These are phyloP conservation scores for Pemphredon lugubris DNA, from an alignment of 2,888 invertebrate genomes.

Conservation along the genomic window DNA sequence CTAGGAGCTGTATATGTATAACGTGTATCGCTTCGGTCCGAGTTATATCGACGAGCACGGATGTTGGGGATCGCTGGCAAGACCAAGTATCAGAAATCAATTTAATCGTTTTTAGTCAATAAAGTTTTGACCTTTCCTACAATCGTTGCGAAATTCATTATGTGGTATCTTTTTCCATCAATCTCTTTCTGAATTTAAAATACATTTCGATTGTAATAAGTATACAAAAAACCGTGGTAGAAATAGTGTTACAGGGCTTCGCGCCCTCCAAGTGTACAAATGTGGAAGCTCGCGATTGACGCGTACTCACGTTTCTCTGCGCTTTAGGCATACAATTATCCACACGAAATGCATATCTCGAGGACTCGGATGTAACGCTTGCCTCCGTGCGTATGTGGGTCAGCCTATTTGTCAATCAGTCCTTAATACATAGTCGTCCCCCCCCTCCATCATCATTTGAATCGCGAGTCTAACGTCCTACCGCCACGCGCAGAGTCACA, in stretches of 20 bases:
- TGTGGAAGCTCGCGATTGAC: constrained; percentile 52
- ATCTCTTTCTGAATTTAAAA: too few species aligned
- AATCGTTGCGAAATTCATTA: too few species aligned
- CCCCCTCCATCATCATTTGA: constrained; percentile 28
- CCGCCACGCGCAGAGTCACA: constrained; percentile 22
- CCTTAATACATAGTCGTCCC: constrained; percentile 62
- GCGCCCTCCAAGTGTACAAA: constrained; percentile 33
- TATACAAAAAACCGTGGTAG: constrained; percentile 1
- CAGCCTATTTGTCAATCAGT: constrained; percentile 68
- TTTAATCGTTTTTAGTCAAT: too few species aligned
- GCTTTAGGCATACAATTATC: constrained; percentile 53
- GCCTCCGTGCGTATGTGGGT: constrained; percentile 61
- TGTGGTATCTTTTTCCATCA: too few species aligned
- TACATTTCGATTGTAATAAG: too few species aligned
- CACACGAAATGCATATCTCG: constrained; percentile 60
- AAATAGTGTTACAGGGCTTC: constrained; percentile 5
- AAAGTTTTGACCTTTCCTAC: too few species aligned
- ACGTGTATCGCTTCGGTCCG: constrained; percentile 11
- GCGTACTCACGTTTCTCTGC: constrained; percentile 17
- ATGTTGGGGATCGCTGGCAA: too few species aligned
- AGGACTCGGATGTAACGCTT: constrained; percentile 47
- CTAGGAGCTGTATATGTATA: constrained; percentile 14
- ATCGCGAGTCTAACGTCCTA: constrained; percentile 15
- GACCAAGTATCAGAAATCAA: too few species aligned
- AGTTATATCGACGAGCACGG: constrained; percentile 27